A percentile compares a stretch with the other conserved stretches of the same genome.
Evolutionary conservation across 1,140 invertebrate genomes (phyloP).

Genomic region (Zaprionus kolodkinae): DNA sequence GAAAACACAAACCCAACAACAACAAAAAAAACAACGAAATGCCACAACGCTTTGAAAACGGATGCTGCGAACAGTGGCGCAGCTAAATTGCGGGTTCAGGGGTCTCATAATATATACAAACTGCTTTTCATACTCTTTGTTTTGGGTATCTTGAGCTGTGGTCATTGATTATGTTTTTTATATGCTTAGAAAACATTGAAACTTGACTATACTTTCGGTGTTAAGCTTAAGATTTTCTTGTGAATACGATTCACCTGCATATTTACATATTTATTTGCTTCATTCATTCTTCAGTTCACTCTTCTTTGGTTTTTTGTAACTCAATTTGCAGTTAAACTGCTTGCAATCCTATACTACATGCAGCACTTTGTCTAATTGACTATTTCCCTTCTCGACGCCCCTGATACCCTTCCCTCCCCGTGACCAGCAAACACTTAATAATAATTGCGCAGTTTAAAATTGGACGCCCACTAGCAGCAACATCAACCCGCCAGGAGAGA

Average conservation of each 20-base stretch:
- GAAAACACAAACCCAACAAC: slow-evolving; percentile 42
- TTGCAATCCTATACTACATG: slow-evolving; percentile 5
- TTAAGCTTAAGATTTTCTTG: too few relatives aligned
- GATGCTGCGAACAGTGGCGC: slow-evolving; percentile 4
- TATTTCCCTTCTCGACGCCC: slow-evolving; percentile 19
- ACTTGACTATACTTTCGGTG: too few relatives aligned
- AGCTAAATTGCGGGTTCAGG: not conserved
- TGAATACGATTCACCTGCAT: not conserved
- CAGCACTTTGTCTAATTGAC: not conserved
- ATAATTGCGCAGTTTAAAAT: slow-evolving; percentile 68
- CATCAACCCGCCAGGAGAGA: not conserved
- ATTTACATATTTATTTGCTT: not conserved
- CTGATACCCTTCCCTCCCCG: slow-evolving; percentile 17
- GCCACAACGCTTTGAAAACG: slow-evolving; percentile 39
- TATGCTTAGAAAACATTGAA: too few relatives aligned
- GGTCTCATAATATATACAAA: slow-evolving; percentile 1
- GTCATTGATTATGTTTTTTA: too few relatives aligned
- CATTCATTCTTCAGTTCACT: not conserved
- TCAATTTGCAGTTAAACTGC: not conserved
- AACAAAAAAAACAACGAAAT: slow-evolving; percentile 17
- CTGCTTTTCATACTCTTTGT: not conserved
- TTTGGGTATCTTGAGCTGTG: too few relatives aligned
- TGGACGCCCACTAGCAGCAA: slow-evolving; percentile 6
- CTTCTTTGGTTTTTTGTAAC: not conserved
- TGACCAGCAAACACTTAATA: slow-evolving; percentile 63